A percentile compares a stretch with the other conserved stretches of the same genome.
Evolutionary conservation across 2,797 vertebrate species (phyloP).

Genomic region (Sebastiscus tertius): DNA sequence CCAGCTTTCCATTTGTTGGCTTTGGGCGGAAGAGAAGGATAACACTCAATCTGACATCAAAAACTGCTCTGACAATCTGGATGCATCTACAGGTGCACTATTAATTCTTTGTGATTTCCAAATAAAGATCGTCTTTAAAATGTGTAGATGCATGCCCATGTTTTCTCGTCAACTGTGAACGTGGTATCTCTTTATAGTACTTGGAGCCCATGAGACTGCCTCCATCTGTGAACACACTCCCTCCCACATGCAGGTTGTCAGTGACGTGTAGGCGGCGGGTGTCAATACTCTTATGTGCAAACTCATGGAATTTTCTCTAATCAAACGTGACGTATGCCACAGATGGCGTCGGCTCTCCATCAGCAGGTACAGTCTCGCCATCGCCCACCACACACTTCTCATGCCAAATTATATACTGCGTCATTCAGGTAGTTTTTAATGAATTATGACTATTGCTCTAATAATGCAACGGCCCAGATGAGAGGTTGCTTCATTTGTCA

Average conservation of each 20-base stretch:
- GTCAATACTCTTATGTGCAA: slow-evolving; percentile 18
- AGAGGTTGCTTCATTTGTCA: background rate
- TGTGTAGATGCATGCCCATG: background rate
- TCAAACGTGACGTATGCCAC: slow-evolving; percentile 43
- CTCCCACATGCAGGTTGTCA: slow-evolving; percentile 56
- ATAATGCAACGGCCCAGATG: background rate
- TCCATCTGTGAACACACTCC: slow-evolving; percentile 48
- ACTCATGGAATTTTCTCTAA: slow-evolving; percentile 27
- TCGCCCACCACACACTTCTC: slow-evolving; percentile 3
- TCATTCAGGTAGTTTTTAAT: slow-evolving; percentile 10
- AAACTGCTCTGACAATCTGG: background rate
- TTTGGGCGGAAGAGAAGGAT: background rate
- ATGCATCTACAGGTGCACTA: background rate
- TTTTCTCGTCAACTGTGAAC: background rate
- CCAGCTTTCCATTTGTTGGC: background rate
- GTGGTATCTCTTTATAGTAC: slow-evolving; percentile 18
- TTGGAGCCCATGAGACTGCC: slow-evolving; percentile 9
- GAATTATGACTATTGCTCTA: background rate
- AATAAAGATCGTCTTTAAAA: background rate
- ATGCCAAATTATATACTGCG: background rate
- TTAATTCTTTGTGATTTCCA: background rate
- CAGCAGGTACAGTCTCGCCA: background rate
- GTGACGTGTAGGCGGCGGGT: slow-evolving; percentile 32
- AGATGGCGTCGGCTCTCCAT: slow-evolving; percentile 33
- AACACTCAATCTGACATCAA: background rate